Percentiles rank a stretch among this genome's conserved stretches.
Conservation (phyloP, 2,113 vertebrate genomes). For the Pipra filicauda region DNA sequence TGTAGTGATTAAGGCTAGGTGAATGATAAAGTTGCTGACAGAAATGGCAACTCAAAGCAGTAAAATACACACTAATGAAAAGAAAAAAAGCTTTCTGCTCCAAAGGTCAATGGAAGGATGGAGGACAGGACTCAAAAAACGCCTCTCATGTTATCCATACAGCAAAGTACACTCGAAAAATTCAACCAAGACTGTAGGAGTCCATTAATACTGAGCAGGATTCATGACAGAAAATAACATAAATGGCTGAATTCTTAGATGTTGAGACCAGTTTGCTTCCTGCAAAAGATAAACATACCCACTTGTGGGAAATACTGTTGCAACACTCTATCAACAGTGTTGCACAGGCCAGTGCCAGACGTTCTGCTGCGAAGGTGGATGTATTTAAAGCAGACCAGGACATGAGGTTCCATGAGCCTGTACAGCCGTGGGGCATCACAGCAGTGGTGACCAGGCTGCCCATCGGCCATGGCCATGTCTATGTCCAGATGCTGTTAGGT, state of each 20-base stretch:
- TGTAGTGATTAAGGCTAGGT: background rate
- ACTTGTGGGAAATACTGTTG: background rate
- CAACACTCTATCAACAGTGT: background rate
- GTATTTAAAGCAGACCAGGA: background rate
- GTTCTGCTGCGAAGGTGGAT: background rate
- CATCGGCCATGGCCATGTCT: no score
- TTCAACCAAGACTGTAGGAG: background rate
- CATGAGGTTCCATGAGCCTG: fast-evolving
- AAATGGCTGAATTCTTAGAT: background rate
- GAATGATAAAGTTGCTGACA: background rate
- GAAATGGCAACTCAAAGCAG: background rate
- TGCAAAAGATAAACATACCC: background rate
- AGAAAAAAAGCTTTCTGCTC: background rate
- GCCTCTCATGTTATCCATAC: background rate
- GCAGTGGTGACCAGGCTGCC: background rate
- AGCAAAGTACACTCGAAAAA: background rate
- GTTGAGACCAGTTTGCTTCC: background rate
- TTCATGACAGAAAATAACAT: background rate
- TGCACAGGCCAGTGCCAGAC: no score
- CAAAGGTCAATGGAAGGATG: background rate
- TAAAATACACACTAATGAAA: background rate
- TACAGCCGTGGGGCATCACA: background rate
- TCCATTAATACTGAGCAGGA: background rate
- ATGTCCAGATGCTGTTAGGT: fast-evolving
- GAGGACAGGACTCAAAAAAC: background rate